A percentile compares a stretch with the other conserved stretches of the same genome.
These are phyloP conservation scores for Linyphia triangularis DNA, from an alignment of 2,888 invertebrate species.

Conservation along the genomic window DNA sequence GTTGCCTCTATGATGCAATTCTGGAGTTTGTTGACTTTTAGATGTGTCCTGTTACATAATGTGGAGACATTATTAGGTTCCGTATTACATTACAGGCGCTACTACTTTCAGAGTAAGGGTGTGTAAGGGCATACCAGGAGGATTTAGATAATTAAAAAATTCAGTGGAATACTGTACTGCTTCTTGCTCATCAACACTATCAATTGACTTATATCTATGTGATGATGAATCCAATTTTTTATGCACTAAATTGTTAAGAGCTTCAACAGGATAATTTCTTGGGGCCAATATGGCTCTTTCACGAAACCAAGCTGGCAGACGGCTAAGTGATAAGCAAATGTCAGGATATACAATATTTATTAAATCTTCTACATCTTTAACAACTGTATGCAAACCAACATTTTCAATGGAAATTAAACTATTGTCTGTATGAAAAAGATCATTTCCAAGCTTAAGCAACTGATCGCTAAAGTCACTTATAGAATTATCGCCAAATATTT, in stretches of 20 bases:
- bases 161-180: constrained; percentile 10
- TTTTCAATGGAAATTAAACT: neutral
- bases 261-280: neutral
- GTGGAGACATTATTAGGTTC: neutral
- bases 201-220: neutral
- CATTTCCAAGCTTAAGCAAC: neutral
- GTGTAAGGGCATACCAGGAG: neutral
- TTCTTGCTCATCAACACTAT: neutral
- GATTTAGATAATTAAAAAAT: neutral
- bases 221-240: neutral
- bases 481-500: neutral
- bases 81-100: neutral
- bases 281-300: neutral
- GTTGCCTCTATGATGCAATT: neutral
- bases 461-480: neutral
- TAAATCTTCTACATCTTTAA: too few species aligned
- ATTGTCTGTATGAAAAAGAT: neutral
- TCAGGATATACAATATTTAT: too few species aligned
- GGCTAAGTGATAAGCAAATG: neutral
- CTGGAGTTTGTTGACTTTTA: too few species aligned
- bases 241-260: neutral
- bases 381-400: neutral
- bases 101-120: neutral
- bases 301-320: too few species aligned
- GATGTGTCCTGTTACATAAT: too few species aligned